Conservation (phyloP, 1,140 invertebrate species). For the Eupeodes corollae region DNA sequence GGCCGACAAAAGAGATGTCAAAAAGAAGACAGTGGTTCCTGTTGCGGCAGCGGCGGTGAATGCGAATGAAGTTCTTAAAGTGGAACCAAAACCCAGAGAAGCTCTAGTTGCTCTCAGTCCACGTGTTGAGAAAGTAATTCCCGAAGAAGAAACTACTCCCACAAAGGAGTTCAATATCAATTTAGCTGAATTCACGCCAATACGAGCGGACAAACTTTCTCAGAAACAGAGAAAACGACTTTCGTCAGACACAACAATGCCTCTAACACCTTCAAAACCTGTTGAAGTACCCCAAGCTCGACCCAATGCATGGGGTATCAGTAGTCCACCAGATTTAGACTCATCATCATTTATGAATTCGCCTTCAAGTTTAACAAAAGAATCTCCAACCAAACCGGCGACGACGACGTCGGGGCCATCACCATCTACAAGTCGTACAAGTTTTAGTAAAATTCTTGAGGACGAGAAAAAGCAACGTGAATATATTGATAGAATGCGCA, state of each 20-base stretch:
- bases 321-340: slow-evolving; percentile 1
- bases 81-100: slow-evolving; percentile 19
- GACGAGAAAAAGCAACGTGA: slow-evolving; percentile 43
- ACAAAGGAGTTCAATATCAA: slow-evolving; percentile 27
- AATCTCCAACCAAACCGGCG: neutral
- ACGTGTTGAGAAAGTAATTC: slow-evolving; percentile 3
- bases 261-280: slow-evolving; percentile 8
- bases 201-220: slow-evolving; percentile 38
- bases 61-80: slow-evolving; percentile 30
- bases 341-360: neutral
- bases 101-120: slow-evolving; percentile 7
- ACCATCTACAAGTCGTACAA: slow-evolving; percentile 11
- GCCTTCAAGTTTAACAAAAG: neutral
- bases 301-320: slow-evolving; percentile 28
- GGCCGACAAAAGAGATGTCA: slow-evolving; percentile 24
- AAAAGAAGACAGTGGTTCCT: slow-evolving; percentile 25
- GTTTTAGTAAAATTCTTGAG: slow-evolving; percentile 42
- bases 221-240: slow-evolving; percentile 45
- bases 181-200: slow-evolving; percentile 21
- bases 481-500: slow-evolving; percentile 40
- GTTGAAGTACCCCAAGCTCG: slow-evolving; percentile 8
- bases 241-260: slow-evolving; percentile 25
- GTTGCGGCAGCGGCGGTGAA: slow-evolving; percentile 21
- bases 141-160: slow-evolving; percentile 11
- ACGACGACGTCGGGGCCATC: neutral